Conservation (phyloP, 2,888 invertebrate genomes). For the Drosophila multiciliata region DNA sequence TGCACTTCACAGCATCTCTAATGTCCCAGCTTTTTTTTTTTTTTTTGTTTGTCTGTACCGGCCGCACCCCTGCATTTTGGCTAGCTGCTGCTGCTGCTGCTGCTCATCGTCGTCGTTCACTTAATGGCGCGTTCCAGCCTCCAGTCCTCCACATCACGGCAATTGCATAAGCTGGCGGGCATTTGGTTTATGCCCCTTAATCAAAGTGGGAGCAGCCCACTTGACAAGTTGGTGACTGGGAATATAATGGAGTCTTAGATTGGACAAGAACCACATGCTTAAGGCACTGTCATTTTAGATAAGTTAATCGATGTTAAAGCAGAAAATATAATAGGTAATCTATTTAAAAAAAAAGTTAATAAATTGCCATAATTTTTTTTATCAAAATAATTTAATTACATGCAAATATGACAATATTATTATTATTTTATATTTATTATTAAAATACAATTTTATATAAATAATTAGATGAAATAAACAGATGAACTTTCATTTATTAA, state of each 20-base stretch:
- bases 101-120: constrained; percentile 42
- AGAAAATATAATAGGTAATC: neutral
- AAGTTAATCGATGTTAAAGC: neutral
- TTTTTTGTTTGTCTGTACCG: neutral
- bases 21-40: constrained; percentile 51
- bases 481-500: neutral
- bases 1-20: constrained; percentile 77
- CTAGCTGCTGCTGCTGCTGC: constrained; percentile 22
- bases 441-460: neutral
- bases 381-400: neutral
- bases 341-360: neutral
- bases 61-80: constrained; percentile 28
- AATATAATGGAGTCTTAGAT: neutral
- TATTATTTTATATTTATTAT: too few relatives aligned
- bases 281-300: neutral
- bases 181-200: constrained; percentile 8
- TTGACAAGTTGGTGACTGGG: neutral
- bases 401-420: neutral
- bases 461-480: neutral
- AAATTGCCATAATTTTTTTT: too few relatives aligned
- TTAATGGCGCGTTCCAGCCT: constrained; percentile 63
- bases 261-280: neutral
- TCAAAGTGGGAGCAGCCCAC: neutral
- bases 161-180: constrained; percentile 13
- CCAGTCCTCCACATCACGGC: constrained; percentile 20